Evolutionary conservation across 53 echinoderm and acorn worm genomes (phyloP).

Genomic region (Hippasteria phrygiana): DNA sequence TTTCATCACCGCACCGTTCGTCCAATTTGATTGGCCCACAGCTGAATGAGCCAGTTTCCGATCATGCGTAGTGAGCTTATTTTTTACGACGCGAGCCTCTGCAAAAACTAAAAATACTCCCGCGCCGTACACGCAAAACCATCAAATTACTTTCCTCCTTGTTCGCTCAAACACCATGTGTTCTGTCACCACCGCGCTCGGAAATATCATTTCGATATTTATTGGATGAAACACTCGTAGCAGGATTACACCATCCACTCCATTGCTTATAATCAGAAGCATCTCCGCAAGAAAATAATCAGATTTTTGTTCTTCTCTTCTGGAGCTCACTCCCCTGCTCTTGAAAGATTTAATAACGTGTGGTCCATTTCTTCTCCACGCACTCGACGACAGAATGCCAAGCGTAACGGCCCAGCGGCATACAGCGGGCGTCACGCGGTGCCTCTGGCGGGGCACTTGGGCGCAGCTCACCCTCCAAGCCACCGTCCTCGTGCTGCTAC

Average conservation of each 20-base stretch:
- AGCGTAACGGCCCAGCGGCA: not conserved
- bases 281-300: not conserved
- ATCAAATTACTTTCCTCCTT: conserved; percentile 5
- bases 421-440: not conserved
- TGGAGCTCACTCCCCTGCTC: not conserved
- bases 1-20: conserved; percentile 10
- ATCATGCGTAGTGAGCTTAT: conserved; percentile 8
- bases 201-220: conserved; percentile 30
- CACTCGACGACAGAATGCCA: conserved; percentile 29
- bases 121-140: not conserved
- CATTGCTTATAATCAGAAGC: conserved; percentile 13
- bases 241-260: conserved; percentile 1
- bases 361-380: not conserved
- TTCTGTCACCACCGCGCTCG: conserved; percentile 8
- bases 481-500: conserved; percentile 36
- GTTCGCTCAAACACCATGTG: conserved; percentile 32
- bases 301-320: not conserved
- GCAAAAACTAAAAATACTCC: not conserved
- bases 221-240: not conserved
- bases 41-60: conserved; percentile 6
- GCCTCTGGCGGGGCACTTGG: conserved; percentile 39
- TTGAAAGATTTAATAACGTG: not conserved
- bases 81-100: not conserved
- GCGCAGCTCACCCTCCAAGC: conserved; percentile 27
- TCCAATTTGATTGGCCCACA: conserved; percentile 38